phyloP scores from a whole-genome alignment of 2,888 invertebrate species.

The Pyrocoelia pectoralis region DNA sequence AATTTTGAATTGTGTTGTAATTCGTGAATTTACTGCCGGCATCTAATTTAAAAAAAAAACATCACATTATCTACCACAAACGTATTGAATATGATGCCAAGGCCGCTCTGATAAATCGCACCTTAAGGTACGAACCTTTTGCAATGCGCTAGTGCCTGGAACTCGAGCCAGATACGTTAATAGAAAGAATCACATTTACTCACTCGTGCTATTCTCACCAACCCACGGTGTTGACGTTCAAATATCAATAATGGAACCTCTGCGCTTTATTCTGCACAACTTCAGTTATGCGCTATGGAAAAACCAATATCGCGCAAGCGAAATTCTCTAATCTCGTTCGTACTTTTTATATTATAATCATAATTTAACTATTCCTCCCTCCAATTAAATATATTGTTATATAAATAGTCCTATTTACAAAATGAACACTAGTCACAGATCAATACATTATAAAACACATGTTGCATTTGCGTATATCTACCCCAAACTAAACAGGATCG shows the following conservation, averaged over 20 bases:
- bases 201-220: constrained; percentile 50
- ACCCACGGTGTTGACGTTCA: constrained; percentile 43
- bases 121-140: constrained; percentile 50
- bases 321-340: constrained; percentile 32
- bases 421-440: constrained; percentile 37
- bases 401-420: background rate
- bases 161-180: constrained; percentile 47
- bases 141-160: constrained; percentile 55
- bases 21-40: background rate
- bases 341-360: constrained; percentile 1
- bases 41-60: constrained; percentile 38
- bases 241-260: constrained; percentile 50
- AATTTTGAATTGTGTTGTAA: background rate
- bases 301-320: constrained; percentile 51
- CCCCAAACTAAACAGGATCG: background rate
- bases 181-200: constrained; percentile 26
- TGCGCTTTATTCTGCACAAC: constrained; percentile 48
- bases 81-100: constrained; percentile 47
- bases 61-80: constrained; percentile 51
- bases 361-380: background rate
- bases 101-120: constrained; percentile 43
- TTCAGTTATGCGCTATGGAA: constrained; percentile 54
- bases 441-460: constrained; percentile 42
- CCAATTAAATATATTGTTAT: background rate
- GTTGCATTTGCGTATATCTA: constrained; percentile 38